These are phyloP conservation scores for Panthera leo DNA, from an alignment of 2,113 vertebrate species.

Conservation along the genomic window DNA sequence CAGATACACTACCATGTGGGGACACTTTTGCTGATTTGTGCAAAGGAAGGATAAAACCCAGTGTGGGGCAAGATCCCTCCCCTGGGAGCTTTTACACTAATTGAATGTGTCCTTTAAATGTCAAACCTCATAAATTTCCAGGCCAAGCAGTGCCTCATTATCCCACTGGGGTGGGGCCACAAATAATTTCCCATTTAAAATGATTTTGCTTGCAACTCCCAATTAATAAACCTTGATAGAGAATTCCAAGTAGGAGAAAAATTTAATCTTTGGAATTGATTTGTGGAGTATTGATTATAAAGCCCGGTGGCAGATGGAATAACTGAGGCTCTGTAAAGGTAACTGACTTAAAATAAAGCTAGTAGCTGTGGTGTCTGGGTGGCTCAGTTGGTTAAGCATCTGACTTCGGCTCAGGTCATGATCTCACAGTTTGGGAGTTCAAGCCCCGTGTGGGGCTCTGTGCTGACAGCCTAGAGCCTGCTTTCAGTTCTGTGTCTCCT, in stretches of 20 bases:
- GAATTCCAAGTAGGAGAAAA: not conserved
- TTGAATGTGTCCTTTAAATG: not conserved
- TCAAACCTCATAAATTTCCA: not conserved
- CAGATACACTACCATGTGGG: not conserved
- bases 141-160: not conserved
- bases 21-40: not conserved
- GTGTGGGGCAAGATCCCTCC: not conserved
- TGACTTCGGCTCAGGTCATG: no score
- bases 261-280: not conserved
- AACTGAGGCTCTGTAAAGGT: not conserved
- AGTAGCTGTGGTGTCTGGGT: no score
- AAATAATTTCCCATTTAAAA: not conserved
- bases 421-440: no score
- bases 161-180: not conserved
- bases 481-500: no score
- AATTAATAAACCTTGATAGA: not conserved
- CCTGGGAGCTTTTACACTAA: not conserved
- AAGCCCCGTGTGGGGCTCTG: no score
- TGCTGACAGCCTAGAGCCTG: no score
- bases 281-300: not conserved
- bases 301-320: not conserved
- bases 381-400: no score
- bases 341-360: not conserved
- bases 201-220: not conserved
- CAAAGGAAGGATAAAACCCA: not conserved